Evolutionary conservation across 2,888 invertebrate genomes (phyloP).

Genomic region (Schrankia costaestrigalis): DNA sequence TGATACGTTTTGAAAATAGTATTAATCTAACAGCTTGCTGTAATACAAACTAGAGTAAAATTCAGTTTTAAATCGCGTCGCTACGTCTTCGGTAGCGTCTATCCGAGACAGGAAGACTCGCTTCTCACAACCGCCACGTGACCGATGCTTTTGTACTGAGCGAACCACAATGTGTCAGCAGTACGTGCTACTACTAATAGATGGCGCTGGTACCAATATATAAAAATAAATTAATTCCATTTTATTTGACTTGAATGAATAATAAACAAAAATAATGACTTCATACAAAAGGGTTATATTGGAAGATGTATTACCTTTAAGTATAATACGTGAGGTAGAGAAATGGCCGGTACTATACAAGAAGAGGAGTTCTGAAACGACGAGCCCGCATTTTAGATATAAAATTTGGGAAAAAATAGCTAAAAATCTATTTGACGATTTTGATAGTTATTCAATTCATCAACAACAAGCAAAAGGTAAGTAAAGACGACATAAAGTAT

Average conservation of each 20-base stretch:
- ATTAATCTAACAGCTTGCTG: no score
- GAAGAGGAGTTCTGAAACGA: conserved; percentile 33
- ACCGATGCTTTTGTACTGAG: no score
- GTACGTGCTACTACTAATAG: background rate
- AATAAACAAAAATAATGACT: conserved; percentile 5
- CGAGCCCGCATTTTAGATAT: conserved; percentile 31
- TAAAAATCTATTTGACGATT: conserved; percentile 34
- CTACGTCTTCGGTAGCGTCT: no score
- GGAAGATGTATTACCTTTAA: conserved; percentile 43
- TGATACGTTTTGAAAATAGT: no score
- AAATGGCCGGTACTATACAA: conserved; percentile 45
- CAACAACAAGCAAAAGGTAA: conserved; percentile 27
- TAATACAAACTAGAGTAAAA: no score
- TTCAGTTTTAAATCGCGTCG: no score
- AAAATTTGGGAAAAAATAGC: conserved; percentile 45
- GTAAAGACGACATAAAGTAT: no score
- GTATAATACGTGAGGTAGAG: conserved; percentile 46
- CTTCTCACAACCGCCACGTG: no score
- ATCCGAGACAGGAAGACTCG: no score
- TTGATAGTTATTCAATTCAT: conserved; percentile 24
- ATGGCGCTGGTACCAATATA: conserved; percentile 3
- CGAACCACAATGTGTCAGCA: background rate
- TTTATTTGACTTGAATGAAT: background rate
- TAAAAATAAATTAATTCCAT: no score
- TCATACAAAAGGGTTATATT: conserved; percentile 32